Conservation (phyloP, 2,888 invertebrate genomes). For the Plebejus argus region DNA sequence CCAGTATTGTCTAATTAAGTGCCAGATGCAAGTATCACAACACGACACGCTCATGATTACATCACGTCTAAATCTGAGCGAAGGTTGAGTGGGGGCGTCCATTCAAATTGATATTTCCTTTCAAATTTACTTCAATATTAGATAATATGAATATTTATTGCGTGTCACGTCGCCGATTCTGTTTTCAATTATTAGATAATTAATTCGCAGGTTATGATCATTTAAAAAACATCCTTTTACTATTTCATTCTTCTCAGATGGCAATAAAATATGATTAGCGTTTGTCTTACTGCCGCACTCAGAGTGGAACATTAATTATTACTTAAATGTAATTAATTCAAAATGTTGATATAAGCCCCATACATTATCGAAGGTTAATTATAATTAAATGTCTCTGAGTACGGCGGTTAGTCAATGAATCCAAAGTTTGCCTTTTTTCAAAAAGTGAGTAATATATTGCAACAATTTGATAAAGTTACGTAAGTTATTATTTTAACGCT, state of each 20-base stretch:
- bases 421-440: not conserved
- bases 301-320: too few species aligned
- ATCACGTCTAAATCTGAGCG: conserved; percentile 73
- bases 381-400: too few species aligned
- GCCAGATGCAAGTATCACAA: conserved; percentile 46
- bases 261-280: not conserved
- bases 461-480: not conserved
- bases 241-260: not conserved
- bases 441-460: not conserved
- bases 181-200: conserved; percentile 41
- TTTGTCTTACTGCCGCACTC: not conserved
- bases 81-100: conserved; percentile 75
- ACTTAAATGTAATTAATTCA: too few species aligned
- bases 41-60: conserved; percentile 58
- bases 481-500: not conserved
- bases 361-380: too few species aligned
- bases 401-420: not conserved
- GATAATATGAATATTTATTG: conserved; percentile 42
- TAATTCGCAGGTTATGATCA: conserved; percentile 36
- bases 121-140: conserved; percentile 61
- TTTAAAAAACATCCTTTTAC: not conserved
- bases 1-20: not conserved
- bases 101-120: conserved; percentile 76
- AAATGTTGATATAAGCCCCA: too few species aligned
- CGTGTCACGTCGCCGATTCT: conserved; percentile 40